These are phyloP conservation scores for Chloropsis cyanopogon DNA, from an alignment of 2,113 vertebrate genomes.

Conservation along the genomic window DNA sequence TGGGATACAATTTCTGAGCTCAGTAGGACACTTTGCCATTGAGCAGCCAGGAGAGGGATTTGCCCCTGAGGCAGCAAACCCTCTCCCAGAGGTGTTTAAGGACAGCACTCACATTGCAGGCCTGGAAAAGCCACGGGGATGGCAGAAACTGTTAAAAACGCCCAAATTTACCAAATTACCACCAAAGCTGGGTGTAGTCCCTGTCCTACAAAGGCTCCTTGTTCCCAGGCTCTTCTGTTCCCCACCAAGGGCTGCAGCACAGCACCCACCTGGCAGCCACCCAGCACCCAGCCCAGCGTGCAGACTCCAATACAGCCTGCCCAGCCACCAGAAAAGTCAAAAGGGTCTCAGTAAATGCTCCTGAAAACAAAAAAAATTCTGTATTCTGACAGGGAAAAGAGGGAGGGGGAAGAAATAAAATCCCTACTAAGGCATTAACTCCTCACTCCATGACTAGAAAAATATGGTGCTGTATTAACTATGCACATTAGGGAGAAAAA, in stretches of 20 bases:
- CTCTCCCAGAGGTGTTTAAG: neutral
- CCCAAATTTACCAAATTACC: neutral
- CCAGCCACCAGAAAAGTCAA: neutral
- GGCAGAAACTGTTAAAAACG: neutral
- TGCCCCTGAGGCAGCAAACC: neutral
- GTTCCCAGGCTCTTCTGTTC: neutral
- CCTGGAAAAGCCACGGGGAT: neutral
- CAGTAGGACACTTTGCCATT: neutral
- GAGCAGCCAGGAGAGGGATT: neutral
- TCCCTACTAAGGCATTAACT: neutral
- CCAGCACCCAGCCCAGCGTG: neutral
- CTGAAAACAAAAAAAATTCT: neutral
- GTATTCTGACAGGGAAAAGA: neutral
- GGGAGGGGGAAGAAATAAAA: neutral
- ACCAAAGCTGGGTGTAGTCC: neutral
- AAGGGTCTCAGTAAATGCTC: neutral
- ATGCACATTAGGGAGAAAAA: neutral
- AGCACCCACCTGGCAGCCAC: neutral
- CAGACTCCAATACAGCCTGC: rapidly evolving
- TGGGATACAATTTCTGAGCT: neutral
- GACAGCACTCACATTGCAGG: neutral
- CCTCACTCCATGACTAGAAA: neutral
- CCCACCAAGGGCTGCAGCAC: neutral
- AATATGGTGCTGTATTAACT: neutral
- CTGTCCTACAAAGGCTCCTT: neutral